Percentiles rank a stretch among this genome's conserved stretches.
These are phyloP conservation scores for Diprion similis DNA, from an alignment of 1,140 invertebrate genomes.

Conservation along the genomic window DNA sequence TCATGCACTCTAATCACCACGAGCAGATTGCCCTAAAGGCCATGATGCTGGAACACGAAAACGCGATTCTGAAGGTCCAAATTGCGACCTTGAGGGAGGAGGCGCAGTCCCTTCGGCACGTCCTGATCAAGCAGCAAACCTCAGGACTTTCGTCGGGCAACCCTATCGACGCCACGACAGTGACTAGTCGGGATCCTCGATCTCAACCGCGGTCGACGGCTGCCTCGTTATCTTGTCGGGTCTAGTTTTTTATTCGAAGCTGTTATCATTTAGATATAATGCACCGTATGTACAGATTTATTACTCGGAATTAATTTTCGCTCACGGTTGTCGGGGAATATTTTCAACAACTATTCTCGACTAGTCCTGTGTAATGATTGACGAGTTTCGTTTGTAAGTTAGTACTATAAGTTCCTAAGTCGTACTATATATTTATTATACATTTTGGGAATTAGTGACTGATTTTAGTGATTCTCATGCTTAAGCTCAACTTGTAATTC, in stretches of 20 bases:
- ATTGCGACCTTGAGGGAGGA: slow-evolving; percentile 82
- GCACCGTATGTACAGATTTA: too few species aligned
- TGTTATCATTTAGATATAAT: too few species aligned
- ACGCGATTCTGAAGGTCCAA: slow-evolving; percentile 82
- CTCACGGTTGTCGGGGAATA: too few species aligned
- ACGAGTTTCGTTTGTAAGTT: too few species aligned
- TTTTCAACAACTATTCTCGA: too few species aligned
- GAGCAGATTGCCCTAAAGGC: slow-evolving; percentile 79
- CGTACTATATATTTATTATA: neutral
- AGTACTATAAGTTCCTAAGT: neutral
- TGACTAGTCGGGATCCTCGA: slow-evolving; percentile 32
- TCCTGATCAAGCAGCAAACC: slow-evolving; percentile 59
- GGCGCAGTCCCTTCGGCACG: slow-evolving; percentile 72
- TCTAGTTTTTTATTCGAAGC: neutral
- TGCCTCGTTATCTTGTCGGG: slow-evolving; percentile 29
- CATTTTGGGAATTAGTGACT: too few species aligned
- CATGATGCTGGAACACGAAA: slow-evolving; percentile 84
- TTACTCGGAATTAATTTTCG: too few species aligned
- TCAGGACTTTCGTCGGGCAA: slow-evolving; percentile 35
- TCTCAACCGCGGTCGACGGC: slow-evolving; percentile 25
- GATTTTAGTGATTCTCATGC: too few species aligned
- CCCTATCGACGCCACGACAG: slow-evolving; percentile 27
- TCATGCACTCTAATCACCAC: too few species aligned
- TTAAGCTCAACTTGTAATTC: too few species aligned
- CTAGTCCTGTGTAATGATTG: too few species aligned